phyloP scores from a whole-genome alignment of 2,888 invertebrate genomes.

The Xanthorhoe designata region DNA sequence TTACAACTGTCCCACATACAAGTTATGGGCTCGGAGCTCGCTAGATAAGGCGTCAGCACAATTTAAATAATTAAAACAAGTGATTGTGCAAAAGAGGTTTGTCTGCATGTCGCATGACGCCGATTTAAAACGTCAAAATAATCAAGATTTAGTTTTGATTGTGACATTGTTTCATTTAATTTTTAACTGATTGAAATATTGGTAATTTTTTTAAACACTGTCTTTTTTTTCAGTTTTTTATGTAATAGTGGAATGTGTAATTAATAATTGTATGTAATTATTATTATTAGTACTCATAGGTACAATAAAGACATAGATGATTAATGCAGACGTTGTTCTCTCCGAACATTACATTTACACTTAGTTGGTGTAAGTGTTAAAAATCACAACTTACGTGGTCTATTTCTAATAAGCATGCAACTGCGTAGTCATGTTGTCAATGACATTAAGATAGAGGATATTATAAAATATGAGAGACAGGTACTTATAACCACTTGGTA shows the following conservation, averaged over 20 bases:
- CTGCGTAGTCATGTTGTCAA: neutral
- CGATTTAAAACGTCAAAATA: constrained; percentile 15
- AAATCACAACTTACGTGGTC: neutral
- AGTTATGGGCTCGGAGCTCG: constrained; percentile 34
- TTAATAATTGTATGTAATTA: no score
- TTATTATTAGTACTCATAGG: no score
- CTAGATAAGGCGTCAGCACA: constrained; percentile 51
- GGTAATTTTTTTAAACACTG: no score
- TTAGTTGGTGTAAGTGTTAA: no score
- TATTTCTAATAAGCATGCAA: neutral
- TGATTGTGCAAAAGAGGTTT: constrained; percentile 54
- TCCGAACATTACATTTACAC: no score
- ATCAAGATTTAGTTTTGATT: constrained; percentile 4
- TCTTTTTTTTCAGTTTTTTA: no score
- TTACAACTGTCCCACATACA: constrained; percentile 9
- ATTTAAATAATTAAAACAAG: constrained; percentile 54
- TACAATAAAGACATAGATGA: no score
- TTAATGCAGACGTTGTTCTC: no score
- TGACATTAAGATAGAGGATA: neutral
- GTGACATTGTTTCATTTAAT: neutral
- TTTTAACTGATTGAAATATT: neutral
- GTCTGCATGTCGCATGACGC: constrained; percentile 40
- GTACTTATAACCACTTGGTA: neutral
- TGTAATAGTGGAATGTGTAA: no score
- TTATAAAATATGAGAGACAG: neutral